Evolutionary conservation across 35 echinoderm and acorn worm species (phyloP), one percentile per base, ranked within the genome.

Genomic region (Lytechinus pictus): DNA sequence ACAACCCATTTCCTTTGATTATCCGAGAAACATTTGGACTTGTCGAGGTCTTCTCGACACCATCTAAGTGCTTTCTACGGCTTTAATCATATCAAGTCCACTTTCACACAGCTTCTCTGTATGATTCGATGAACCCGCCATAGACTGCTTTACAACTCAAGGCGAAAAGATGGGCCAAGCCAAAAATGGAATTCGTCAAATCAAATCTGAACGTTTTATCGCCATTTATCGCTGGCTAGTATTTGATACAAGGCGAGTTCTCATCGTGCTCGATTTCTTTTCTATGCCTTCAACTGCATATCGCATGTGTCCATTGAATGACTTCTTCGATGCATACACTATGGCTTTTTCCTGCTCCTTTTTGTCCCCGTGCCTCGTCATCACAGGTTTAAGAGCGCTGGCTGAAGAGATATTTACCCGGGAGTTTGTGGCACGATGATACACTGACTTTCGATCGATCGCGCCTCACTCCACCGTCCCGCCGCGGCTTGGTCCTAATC

Each of bases 161-260:
- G 52, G 88, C 29, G 88, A 90, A 44, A 44, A 90, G 52, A 90
- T 44, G 52, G 88, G 88, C 52, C 29, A 9, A 54, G 66, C 66
- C 66, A 52, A 54, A 90, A 90, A 90, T 52, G 52, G 52, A 90
- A 52, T 52, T 90, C 88, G 88, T 90, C 88, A 93, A 93, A 93
- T 93, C 92, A 93, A 93, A 93, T 93, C 55, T 28, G 52, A 57
- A 57, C 55, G 92, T 54, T 54, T 93, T 93, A 93, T 28, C 92
- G 92, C 92, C 92, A 93, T 93, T 93, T 93, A 90, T 90, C 88
- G 16, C 88, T 90, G 29, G 8, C 88, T 90, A 90, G 8, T 90
- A 54, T 90, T 90, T 90, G 88, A 90, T 90, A 90, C 88, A 90
- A 90, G 88, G 88, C 88, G 88, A 90, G n/a, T 90, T 90, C 88